Evolutionary conservation across 2,888 invertebrate genomes (phyloP).

Genomic region (Adela reaumurella): DNA sequence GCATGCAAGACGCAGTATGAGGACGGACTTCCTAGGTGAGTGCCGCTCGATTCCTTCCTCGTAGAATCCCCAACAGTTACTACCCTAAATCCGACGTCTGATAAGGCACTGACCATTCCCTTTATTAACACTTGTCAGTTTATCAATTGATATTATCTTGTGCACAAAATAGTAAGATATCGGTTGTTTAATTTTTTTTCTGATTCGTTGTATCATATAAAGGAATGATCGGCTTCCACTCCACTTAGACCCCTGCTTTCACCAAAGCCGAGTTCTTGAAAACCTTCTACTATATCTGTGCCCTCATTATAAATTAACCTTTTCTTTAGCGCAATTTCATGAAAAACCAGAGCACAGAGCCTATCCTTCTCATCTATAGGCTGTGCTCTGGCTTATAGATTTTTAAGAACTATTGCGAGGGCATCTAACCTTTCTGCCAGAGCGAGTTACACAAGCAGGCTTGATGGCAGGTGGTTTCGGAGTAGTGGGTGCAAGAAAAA

Average conservation of each 20-base stretch:
- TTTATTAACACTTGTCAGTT: conserved; percentile 7
- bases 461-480: too few species aligned
- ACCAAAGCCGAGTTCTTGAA: conserved; percentile 7
- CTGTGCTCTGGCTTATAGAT: conserved; percentile 4
- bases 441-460: too few species aligned
- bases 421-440: too few species aligned
- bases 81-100: conserved; percentile 4
- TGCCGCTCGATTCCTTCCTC: too few species aligned
- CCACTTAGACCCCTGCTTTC: conserved; percentile 1
- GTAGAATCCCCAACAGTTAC: conserved; percentile 8
- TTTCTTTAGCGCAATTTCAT: conserved; percentile 12
- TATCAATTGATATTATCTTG: conserved; percentile 9
- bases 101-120: conserved; percentile 5
- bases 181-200: conserved; percentile 12
- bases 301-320: conserved; percentile 6
- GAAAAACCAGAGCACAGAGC: conserved; percentile 10
- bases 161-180: conserved; percentile 13
- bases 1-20: too few species aligned
- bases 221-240: conserved; percentile 11
- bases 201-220: conserved; percentile 14
- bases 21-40: too few species aligned
- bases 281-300: conserved; percentile 11
- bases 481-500: too few species aligned
- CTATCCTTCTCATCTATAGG: conserved; percentile 6
- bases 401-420: too few species aligned